phyloP scores from a whole-genome alignment of 2,888 invertebrate genomes.

The Tanytarsus gracilentus region DNA sequence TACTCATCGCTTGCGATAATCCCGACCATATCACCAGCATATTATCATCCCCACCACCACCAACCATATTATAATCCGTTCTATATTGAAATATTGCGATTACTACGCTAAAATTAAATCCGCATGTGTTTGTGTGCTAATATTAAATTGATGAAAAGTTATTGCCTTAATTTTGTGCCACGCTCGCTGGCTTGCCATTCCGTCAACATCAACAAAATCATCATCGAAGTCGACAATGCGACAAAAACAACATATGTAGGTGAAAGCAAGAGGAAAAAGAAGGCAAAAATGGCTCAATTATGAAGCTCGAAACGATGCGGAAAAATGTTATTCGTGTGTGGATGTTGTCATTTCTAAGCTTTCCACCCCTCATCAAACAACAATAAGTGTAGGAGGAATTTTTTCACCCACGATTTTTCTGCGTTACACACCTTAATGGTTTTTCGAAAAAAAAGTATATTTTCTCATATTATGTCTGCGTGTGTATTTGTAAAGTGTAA shows the following conservation, averaged over 20 bases:
- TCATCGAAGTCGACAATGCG: not conserved
- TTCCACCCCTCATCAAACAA: not conserved
- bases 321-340: not conserved
- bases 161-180: no score
- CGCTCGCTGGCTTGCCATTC: not conserved
- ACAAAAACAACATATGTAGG: not conserved
- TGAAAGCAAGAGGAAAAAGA: no score
- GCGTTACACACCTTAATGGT: conserved; percentile 20
- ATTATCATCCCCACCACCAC: no score
- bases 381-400: not conserved
- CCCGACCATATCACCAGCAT: no score
- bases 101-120: no score
- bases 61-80: no score
- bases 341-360: not conserved
- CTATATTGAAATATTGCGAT: no score
- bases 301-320: not conserved
- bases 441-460: conserved; percentile 3
- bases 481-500: conserved; percentile 11
- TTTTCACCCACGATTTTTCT: conserved; percentile 6
- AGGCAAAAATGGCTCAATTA: conserved; percentile 1
- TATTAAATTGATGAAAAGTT: no score
- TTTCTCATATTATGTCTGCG: not conserved
- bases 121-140: no score
- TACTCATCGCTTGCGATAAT: no score
- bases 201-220: not conserved